phyloP scores from a whole-genome alignment of 2,888 invertebrate species.

The Orgyia antiqua region DNA sequence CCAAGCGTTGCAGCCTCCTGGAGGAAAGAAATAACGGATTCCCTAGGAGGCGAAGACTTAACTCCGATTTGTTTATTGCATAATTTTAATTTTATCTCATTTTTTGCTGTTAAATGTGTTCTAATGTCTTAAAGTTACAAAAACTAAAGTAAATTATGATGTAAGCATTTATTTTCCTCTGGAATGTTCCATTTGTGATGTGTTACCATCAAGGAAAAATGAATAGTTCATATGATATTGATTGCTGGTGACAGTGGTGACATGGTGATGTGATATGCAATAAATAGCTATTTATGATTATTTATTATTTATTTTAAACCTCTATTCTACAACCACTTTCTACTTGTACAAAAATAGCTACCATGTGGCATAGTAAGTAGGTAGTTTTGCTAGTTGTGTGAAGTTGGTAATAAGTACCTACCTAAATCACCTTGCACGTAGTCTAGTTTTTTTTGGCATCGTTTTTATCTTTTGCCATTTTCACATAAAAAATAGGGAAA shows the following conservation, averaged over 20 bases:
- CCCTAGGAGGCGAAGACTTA: conserved; percentile 80
- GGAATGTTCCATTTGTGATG: conserved; percentile 53
- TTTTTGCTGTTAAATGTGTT: conserved; percentile 54
- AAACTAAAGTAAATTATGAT: conserved; percentile 37
- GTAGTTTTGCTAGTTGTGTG: too few relatives aligned
- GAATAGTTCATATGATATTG: conserved; percentile 15
- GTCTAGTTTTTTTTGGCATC: too few relatives aligned
- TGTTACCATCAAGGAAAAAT: conserved; percentile 52
- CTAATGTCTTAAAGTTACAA: conserved; percentile 30
- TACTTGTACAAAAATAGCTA: too few relatives aligned
- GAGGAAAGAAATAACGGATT: conserved; percentile 85
- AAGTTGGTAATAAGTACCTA: too few relatives aligned
- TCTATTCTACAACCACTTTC: too few relatives aligned
- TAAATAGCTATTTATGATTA: conserved; percentile 33
- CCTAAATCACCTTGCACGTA: too few relatives aligned
- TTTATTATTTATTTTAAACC: conserved; percentile 3
- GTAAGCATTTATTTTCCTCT: conserved; percentile 66
- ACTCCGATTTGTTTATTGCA: conserved; percentile 69
- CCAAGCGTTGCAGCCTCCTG: conserved; percentile 88
- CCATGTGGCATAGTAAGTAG: too few relatives aligned
- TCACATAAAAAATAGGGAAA: too few relatives aligned
- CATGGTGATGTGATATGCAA: conserved; percentile 30
- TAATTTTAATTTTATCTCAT: conserved; percentile 57
- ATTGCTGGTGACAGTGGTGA: conserved; percentile 20
- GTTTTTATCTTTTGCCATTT: too few relatives aligned